phyloP scores from a whole-genome alignment of 1,140 invertebrate species.

The Bombus pyrosoma region DNA sequence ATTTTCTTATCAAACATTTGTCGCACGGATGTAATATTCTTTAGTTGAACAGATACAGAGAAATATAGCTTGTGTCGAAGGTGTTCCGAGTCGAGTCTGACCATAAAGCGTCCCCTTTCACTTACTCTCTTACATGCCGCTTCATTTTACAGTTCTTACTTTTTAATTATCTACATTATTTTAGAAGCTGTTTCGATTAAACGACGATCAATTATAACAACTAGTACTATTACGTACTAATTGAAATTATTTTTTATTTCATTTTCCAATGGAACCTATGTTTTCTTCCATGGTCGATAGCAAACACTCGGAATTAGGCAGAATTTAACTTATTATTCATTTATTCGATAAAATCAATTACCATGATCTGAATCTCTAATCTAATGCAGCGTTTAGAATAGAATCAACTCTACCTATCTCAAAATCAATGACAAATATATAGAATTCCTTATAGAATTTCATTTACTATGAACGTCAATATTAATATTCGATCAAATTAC shows the following conservation, averaged over 20 bases:
- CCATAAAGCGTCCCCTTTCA: background rate
- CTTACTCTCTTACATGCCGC: background rate
- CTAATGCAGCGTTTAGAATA: no score
- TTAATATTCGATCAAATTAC: no score
- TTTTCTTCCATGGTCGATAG: no score
- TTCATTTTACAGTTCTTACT: background rate
- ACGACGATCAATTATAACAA: background rate
- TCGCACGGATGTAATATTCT: background rate
- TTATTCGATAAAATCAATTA: no score
- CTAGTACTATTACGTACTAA: background rate
- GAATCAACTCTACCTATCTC: background rate
- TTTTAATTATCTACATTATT: background rate
- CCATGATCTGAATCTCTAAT: no score
- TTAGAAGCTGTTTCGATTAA: background rate
- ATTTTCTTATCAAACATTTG: background rate
- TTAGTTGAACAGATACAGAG: background rate
- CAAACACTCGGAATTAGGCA: no score
- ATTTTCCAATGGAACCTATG: background rate
- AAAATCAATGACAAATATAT: background rate
- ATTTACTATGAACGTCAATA: background rate
- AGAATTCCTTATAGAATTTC: background rate
- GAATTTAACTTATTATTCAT: no score
- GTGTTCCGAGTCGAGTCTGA: background rate
- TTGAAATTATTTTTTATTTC: background rate
- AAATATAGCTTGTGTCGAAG: background rate